These are phyloP conservation scores for Molossus molossus DNA, from an alignment of 2,797 vertebrate genomes.

Conservation along the genomic window DNA sequence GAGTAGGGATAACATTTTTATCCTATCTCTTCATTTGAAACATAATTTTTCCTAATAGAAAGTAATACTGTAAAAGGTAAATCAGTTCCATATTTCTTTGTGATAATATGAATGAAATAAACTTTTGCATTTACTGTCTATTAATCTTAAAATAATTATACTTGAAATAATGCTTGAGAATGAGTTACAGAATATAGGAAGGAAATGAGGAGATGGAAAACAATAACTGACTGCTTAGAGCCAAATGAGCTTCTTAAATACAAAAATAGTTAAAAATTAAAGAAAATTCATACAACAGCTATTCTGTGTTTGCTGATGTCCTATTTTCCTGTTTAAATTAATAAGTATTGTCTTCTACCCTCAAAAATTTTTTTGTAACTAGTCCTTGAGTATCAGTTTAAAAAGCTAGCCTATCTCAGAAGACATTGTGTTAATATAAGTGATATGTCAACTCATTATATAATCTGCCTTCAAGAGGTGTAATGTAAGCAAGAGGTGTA, in stretches of 20 bases:
- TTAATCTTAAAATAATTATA: slow-evolving; percentile 18
- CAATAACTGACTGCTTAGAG: background rate
- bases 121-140: background rate
- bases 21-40: background rate
- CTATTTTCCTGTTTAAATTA: slow-evolving; percentile 3
- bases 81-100: background rate
- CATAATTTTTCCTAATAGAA: slow-evolving; percentile 4
- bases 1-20: background rate
- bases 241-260: background rate
- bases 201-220: background rate
- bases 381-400: background rate
- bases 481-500: background rate
- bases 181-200: background rate
- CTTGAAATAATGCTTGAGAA: slow-evolving; percentile 30
- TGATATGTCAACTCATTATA: slow-evolving; percentile 22
- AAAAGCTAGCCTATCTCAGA: slow-evolving; percentile 46
- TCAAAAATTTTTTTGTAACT: background rate
- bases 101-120: slow-evolving; percentile 50
- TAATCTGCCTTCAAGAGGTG: slow-evolving; percentile 36
- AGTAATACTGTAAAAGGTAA: background rate
- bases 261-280: slow-evolving; percentile 20
- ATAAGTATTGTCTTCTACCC: background rate
- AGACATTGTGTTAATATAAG: slow-evolving; percentile 45
- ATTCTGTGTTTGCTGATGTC: background rate
- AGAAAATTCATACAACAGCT: background rate